Evolutionary conservation across 1,140 invertebrate species (phyloP), one percentile per base, ranked within the genome.

Genomic region (Neoseiulus cucumeris): DNA sequence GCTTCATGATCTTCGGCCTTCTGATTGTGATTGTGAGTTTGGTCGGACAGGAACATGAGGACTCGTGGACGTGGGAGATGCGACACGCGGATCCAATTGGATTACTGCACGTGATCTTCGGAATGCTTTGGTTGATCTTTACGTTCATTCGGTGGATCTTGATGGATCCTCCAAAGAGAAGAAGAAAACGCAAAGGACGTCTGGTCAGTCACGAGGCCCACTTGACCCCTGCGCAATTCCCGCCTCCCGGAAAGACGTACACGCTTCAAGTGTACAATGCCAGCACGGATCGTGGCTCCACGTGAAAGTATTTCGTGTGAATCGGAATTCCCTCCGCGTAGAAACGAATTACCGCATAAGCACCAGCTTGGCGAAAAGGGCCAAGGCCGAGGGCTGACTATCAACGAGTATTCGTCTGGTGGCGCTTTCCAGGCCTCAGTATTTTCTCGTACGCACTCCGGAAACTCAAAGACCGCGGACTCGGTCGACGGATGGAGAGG

Each of bases 21-120:
- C 14, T 59, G 25, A 25, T 59, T 29, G 51, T 59, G 51, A 59
- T 59, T 20, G 51, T 59, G 51, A 59, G 25, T 17, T 59, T 59
- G 25, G 9, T 59, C 51, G 51, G 51, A 25, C 25, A 59, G 33
- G 51, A 59, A 5, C 33, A 39, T 39, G 9, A 59, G 25, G 51
- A 25, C 51, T 25, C 25, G 14, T 59, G 51, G 51, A 29, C 25
- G 14, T 59, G 51, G 51, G 25, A 33, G 51, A 29, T 33, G 14
- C 22, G 51, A 6, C 25, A 59, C 51, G 51, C 33, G 25, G 51
- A 59, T 59, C 14, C 51, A 12, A 17, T 59, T 14, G 51, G 51
- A 20, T 59, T 29, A 29, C 51, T 59, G 25, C 51, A 29, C 51
- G 51, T 59, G 14, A 59, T 33, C 22, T n/a, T 59, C 22, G 51